Evolutionary conservation across 2,888 invertebrate genomes (phyloP).

Genomic region (Heliconius sara): DNA sequence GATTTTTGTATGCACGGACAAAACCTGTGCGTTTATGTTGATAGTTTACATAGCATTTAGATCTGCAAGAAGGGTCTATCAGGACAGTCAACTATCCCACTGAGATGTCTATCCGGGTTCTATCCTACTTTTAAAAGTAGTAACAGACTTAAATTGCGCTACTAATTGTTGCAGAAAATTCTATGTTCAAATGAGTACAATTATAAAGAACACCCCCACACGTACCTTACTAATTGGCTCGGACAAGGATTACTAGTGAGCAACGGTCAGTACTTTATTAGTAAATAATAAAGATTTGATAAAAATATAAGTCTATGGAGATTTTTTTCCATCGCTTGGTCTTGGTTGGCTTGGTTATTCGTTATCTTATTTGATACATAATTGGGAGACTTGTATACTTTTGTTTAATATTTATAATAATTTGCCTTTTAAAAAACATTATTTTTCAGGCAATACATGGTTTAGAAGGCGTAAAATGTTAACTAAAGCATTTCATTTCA

Average conservation of each 20-base stretch:
- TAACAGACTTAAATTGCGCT: background rate
- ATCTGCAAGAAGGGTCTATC: no score
- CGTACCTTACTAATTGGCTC: conserved; percentile 27
- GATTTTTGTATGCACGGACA: no score
- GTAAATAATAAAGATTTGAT: background rate
- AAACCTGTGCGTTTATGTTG: no score
- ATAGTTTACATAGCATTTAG: no score
- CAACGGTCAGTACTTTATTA: conserved; percentile 26
- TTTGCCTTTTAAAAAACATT: no score
- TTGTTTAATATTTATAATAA: no score
- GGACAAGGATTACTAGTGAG: conserved; percentile 31
- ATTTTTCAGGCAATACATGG: no score
- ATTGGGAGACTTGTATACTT: background rate
- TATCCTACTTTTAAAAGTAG: no score
- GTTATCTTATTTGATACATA: background rate
- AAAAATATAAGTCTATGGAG: background rate
- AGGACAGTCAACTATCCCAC: no score
- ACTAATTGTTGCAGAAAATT: conserved; percentile 1
- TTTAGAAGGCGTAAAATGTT: conserved; percentile 31
- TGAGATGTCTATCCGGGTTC: no score
- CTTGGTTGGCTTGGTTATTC: no score
- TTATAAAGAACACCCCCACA: conserved; percentile 25
- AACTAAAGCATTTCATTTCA: conserved; percentile 43
- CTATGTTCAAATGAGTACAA: conserved; percentile 7
- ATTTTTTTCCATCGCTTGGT: background rate